Base-by-base conservation (phyloP, 2,113 vertebrate genomes). In the Tylochromis polylepis region DNA sequence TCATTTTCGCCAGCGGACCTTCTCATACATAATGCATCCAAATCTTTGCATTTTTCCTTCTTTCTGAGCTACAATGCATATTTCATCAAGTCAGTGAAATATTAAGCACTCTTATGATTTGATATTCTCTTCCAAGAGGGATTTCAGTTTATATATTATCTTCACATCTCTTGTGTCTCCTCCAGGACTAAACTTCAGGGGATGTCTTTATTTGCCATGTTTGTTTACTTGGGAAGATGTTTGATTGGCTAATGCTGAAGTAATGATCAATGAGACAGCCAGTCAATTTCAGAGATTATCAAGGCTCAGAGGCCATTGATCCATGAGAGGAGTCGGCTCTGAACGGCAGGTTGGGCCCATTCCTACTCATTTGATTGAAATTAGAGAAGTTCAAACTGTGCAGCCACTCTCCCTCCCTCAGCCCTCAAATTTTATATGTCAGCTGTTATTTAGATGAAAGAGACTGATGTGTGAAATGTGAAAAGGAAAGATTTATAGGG, bases 11-110 rank as follows among this genome's bases (percentile, higher is more conserved):
- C 94, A 95, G 91, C 43, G 38, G 95, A 96, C 90, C 85, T 80
- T 91, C 93, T 90, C 94, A 95, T 95, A 91, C 91, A 95, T 95
- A 92, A 95, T 95, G 91, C 91, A 95, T 94, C 87, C 89, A 95
- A 96, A 96, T 94, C 95, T 94, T 95, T 93, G 94, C 94, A 95
- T 95, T 93, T 93, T 94, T 92, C 86, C 92, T 90, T 85, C 92
- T 94, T 94, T 95, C 93, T 94, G 91, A 90, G 94, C 93, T 93
- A 95, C 93, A 93, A 95, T 96, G 89, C 95, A 96, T 96, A 94
- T 95, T 96, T 96, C 87, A 96, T 95, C 90, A 94, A 90, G 91
- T 27, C 92, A 87, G 94, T 96, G 81, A 96, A 96, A 95, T 95
- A 96, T 96, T 95, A 94, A 95, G 93, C 70, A 95, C 92, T 94